Conservation (phyloP, 2,797 vertebrate genomes). For the Denticeps clupeoides region DNA sequence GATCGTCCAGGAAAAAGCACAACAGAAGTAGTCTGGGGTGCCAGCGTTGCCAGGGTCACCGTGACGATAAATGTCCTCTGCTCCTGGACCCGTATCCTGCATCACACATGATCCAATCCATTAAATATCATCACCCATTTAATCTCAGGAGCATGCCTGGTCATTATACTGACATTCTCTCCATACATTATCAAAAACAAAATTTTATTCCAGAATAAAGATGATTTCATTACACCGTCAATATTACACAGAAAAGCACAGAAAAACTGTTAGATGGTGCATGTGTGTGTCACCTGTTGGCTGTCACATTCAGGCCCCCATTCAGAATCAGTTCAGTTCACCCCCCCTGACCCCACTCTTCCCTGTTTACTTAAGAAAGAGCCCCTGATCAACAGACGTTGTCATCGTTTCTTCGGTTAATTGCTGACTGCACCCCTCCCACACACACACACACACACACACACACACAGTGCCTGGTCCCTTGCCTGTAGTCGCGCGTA, state of each 20-base stretch:
- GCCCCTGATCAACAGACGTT: constrained; percentile 55
- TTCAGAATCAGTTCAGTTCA: background rate
- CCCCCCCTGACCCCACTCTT: constrained; percentile 6
- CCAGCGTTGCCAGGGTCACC: constrained; percentile 32
- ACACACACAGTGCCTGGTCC: constrained; percentile 11
- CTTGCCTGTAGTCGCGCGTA: background rate
- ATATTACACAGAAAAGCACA: too few relatives aligned
- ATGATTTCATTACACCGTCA: constrained; percentile 3
- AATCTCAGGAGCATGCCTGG: too few relatives aligned
- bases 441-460: constrained; percentile 3
- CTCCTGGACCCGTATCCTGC: background rate
- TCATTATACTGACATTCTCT: too few relatives aligned
- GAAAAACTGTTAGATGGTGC: too few relatives aligned
- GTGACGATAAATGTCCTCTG: constrained; percentile 26
- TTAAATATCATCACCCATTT: too few relatives aligned
- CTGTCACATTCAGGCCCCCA: constrained; percentile 9
- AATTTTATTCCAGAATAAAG: too few relatives aligned
- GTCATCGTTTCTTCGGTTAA: constrained; percentile 49
- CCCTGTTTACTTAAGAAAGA: constrained; percentile 25
- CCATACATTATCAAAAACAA: too few relatives aligned
- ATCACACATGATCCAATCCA: too few relatives aligned
- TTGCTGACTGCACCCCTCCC: constrained; percentile 31
- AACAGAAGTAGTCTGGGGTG: constrained; percentile 10
- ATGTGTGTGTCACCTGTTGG: too few relatives aligned
- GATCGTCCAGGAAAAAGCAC: constrained; percentile 4